phyloP scores from a whole-genome alignment of 2,888 invertebrate species.

The Pogonocherus hispidulus region DNA sequence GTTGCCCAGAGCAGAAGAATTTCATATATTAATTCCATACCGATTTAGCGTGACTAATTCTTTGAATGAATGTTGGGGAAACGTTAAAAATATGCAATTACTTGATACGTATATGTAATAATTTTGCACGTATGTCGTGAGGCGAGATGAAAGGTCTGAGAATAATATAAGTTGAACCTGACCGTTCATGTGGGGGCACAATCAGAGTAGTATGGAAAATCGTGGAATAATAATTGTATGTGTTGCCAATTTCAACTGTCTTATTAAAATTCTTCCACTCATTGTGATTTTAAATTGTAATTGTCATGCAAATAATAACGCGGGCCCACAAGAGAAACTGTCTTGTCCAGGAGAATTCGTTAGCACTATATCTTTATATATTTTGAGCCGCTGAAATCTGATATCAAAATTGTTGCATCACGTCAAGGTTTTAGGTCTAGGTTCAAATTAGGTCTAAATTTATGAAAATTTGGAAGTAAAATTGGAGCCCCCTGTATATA shows the following conservation, averaged over 20 bases:
- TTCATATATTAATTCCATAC: conserved; percentile 37
- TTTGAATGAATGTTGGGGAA: conserved; percentile 32
- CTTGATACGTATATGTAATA: conserved; percentile 27
- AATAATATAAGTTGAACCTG: conserved; percentile 3
- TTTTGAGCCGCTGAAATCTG: too few relatives aligned
- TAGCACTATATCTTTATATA: too few relatives aligned
- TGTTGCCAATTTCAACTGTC: neutral
- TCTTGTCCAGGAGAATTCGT: too few relatives aligned
- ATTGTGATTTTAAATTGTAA: neutral
- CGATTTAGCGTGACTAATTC: conserved; percentile 33
- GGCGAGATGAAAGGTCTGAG: conserved; percentile 8
- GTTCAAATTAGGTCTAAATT: too few relatives aligned
- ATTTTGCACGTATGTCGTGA: conserved; percentile 13
- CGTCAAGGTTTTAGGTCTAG: too few relatives aligned
- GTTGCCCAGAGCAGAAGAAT: conserved; percentile 26
- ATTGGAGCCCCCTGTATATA: too few relatives aligned
- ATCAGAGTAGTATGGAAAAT: neutral
- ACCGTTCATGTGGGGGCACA: neutral
- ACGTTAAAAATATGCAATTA: conserved; percentile 30
- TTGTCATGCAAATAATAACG: too few relatives aligned
- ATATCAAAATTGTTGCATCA: too few relatives aligned
- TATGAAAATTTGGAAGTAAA: too few relatives aligned
- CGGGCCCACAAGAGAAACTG: too few relatives aligned
- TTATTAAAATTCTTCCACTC: neutral
- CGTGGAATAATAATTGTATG: neutral